A percentile compares a stretch with the other conserved stretches of the same genome.
These are phyloP conservation scores for Scyliorhinus canicula DNA, from an alignment of 2,797 vertebrate species.

Conservation along the genomic window DNA sequence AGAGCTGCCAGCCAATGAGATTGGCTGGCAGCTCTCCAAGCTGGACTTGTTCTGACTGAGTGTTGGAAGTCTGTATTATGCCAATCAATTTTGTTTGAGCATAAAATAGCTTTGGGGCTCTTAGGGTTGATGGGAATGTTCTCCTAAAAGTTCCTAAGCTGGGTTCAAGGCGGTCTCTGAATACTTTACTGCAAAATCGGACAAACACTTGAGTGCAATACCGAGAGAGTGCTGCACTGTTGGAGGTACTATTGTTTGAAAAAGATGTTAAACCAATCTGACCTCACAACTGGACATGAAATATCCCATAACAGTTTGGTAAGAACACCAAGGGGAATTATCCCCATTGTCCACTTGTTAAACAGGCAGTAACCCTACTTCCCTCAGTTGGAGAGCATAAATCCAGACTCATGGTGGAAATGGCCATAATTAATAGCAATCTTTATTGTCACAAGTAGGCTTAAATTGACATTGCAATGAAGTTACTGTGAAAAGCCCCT, in stretches of 20 bases:
- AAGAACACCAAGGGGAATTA: background rate
- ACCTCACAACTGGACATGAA: background rate
- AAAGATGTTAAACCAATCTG: background rate
- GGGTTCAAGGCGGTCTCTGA: background rate
- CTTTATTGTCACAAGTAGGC: too few species aligned
- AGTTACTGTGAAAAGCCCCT: too few species aligned
- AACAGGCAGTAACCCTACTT: background rate
- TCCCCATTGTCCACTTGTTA: background rate
- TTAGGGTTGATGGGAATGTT: too few species aligned
- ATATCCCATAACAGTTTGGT: background rate
- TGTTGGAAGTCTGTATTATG: too few species aligned
- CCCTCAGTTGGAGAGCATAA: background rate
- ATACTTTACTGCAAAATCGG: background rate
- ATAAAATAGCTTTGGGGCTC: too few species aligned
- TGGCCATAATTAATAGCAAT: background rate
- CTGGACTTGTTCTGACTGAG: too few species aligned
- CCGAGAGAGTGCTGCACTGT: background rate
- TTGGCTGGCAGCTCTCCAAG: too few species aligned
- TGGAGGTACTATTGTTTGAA: background rate
- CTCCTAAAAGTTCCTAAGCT: background rate
- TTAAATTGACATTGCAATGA: too few species aligned
- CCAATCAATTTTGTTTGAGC: too few species aligned
- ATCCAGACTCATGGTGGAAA: background rate
- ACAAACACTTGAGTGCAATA: background rate
- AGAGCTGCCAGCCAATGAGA: too few species aligned